phyloP scores from a whole-genome alignment of 2,888 invertebrate species.

The Synergus itoensis region DNA sequence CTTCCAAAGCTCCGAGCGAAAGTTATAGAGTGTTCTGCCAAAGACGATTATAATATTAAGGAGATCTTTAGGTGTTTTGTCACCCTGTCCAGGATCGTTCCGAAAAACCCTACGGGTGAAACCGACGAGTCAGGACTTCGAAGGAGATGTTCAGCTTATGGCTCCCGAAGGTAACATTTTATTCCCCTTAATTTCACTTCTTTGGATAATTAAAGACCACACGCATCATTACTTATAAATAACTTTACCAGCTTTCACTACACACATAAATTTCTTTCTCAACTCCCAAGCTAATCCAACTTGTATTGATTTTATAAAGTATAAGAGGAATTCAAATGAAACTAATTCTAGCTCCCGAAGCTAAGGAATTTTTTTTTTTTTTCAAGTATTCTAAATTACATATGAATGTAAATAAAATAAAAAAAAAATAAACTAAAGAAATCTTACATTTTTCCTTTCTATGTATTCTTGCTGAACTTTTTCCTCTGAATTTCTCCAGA shows the following conservation, averaged over 20 bases:
- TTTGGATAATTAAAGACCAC: not conserved
- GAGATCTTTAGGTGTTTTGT: conserved; percentile 90
- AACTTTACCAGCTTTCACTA: not conserved
- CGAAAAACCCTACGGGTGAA: conserved; percentile 79
- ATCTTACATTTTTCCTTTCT: too few species aligned
- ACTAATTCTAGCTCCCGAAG: too few species aligned
- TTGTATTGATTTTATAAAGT: too few species aligned
- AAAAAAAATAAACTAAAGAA: too few species aligned
- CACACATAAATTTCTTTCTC: not conserved
- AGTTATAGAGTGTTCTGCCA: conserved; percentile 88
- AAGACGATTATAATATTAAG: conserved; percentile 87
- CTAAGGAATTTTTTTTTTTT: too few species aligned
- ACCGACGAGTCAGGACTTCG: conserved; percentile 83
- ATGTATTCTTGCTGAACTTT: not conserved
- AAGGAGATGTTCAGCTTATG: conserved; percentile 88
- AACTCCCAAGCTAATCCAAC: too few species aligned
- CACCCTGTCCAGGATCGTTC: conserved; percentile 86
- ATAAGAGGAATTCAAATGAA: too few species aligned
- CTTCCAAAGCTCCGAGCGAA: conserved; percentile 87
- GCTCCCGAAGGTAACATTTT: conserved; percentile 71
- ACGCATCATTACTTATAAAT: not conserved
- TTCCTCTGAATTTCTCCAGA: not conserved
- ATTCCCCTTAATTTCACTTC: not conserved
- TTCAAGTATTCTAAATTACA: too few species aligned
- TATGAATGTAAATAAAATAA: too few species aligned